Evolutionary conservation across 2,113 vertebrate genomes (phyloP), one percentile per base, ranked within the genome.

Genomic region (Tupaia tana): DNA sequence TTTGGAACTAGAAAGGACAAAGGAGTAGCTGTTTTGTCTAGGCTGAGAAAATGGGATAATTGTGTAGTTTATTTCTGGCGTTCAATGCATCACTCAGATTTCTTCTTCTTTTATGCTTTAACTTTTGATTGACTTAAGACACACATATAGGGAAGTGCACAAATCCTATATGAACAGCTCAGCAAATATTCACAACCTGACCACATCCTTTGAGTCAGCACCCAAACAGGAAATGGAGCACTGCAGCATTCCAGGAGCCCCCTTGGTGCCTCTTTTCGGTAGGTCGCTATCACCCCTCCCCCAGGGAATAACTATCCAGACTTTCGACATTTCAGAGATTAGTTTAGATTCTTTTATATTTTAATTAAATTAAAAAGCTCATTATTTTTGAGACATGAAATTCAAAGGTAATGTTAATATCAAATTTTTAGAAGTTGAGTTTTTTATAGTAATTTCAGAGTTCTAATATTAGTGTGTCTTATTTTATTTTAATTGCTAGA

Each of bases 1-100:
- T 94, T 95, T 24, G 79, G 66, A 92, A 89, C 67, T 43, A 75
- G 66, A 96, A 92, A 95, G 67, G 75, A 96, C 34, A 24, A 86
- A 92, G 54, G 52, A 78, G 66, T 7, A 67, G 80, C 22, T 56
- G 7, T 81, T 82, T 15, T 78, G 31, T 91, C 86, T 59, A 19
- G 13, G 14, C 22, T 80, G 70, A 73, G 82, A 92, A 61, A 89
- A 34, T 24, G 6, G 25, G 56, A 75, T 4, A 24, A 74, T 43
- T 85, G 20, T 31, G 11, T 22, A 31, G 54, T 78, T 95, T 93
- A 74, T 82, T 52, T 90, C 54, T 86, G 27, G n/a, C 80, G 52
- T 79, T 86, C 74, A 92, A 95, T 90, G 52, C 7, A 79, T 74
- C 29, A 8, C 34, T 86, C 58, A 31, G 19, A 8, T 67, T 84